Evolutionary conservation across 2,113 vertebrate species (phyloP), one percentile per base, ranked within the genome.

Genomic region (Haemorhous mexicanus): DNA sequence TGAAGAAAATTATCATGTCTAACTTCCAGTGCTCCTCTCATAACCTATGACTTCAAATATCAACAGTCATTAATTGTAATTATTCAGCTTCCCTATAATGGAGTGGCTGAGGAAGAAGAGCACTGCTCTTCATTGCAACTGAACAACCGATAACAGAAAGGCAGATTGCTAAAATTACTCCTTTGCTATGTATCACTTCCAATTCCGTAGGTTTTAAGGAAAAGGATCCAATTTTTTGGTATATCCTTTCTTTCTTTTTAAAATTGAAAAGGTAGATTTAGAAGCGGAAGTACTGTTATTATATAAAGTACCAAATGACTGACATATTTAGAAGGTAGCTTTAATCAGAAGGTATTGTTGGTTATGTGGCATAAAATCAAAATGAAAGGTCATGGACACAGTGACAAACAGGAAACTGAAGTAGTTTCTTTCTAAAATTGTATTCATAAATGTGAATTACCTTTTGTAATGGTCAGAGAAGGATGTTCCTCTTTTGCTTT

Each of bases 341-440:
- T 94, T 91, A 94, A 90, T 74, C 21, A 90, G 73, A 95, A 93
- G 49, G 84, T 28, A 41, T 27, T 91, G 69, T 64, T 68, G 44
- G 13, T 68, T 75, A 67, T 76, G 17, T 37, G 17, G 16, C 12
- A 59, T 70, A 69, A 96, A 96, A 97, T 94, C 10, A 69, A 92
- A 96, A 93, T 67, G 23, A 82, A 85, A 93, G 58, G 47, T 43
- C 90, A 79, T 8, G 47, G 24, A 63, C 33, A 74, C 10, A 72
- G 24, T 62, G 17, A 90, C 61, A 96, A 93, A 68, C 28, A 61
- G 30, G 63, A 94, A 93, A 87, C 16, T 49, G 16, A 64, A 82
- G 15, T 5, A 82, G 23, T 83, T 41, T 73, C 17, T 87, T 90
- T 83, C 32, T 56, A 49, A 62, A 93, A 78, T 7, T 27, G 3